phyloP scores from a whole-genome alignment of 1,140 invertebrate genomes.

The Eriocheir sinensis region DNA sequence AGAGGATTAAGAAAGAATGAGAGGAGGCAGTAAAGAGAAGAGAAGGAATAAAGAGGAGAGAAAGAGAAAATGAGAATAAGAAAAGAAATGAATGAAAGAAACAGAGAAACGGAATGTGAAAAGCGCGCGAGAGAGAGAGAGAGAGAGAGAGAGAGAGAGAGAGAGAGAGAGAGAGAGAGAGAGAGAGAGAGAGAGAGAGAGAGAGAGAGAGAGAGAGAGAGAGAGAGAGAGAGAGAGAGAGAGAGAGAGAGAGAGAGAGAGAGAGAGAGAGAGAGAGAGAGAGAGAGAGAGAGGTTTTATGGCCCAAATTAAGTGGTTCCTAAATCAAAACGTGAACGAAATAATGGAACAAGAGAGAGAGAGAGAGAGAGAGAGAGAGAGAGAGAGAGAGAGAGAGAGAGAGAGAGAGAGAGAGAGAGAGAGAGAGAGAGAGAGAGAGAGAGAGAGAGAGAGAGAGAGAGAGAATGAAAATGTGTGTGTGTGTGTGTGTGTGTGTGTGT shows the following conservation, averaged over 20 bases:
- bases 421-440: not conserved
- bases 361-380: not conserved
- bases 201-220: not conserved
- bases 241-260: not conserved
- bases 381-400: not conserved
- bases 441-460: not conserved
- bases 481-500: slow-evolving; percentile 2
- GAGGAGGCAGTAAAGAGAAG: not conserved
- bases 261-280: too few relatives aligned
- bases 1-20: not conserved
- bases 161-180: not conserved
- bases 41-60: not conserved
- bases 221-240: not conserved
- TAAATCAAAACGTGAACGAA: not conserved
- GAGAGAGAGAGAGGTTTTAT: not conserved
- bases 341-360: not conserved
- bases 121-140: not conserved
- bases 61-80: not conserved
- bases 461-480: not conserved
- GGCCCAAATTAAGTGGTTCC: not conserved
- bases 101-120: not conserved
- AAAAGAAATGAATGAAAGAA: not conserved
- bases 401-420: not conserved
- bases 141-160: not conserved
- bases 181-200: not conserved